phyloP scores from a whole-genome alignment of 2,888 invertebrate species.

The Eueremaeus valkanovi region DNA sequence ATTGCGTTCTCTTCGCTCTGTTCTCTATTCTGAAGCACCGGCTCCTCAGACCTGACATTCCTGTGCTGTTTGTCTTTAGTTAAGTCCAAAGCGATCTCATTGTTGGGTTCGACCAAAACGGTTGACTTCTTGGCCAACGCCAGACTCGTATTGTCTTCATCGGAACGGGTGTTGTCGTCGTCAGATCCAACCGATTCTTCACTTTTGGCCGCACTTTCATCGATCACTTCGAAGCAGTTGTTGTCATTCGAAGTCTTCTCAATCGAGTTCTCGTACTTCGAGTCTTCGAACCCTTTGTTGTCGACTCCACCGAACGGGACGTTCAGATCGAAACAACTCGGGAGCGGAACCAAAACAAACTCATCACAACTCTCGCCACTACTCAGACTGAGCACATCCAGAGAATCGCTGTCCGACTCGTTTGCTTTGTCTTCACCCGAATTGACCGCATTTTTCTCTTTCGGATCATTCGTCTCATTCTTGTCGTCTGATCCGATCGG shows the following conservation, averaged over 20 bases:
- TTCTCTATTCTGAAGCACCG: neutral
- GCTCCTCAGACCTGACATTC: neutral
- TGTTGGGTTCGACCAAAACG: neutral
- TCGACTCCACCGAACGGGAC: constrained; percentile 41
- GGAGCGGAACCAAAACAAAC: constrained; percentile 53
- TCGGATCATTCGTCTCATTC: constrained; percentile 29
- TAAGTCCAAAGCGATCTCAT: neutral
- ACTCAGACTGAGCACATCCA: constrained; percentile 46
- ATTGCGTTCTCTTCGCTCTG: too few species aligned
- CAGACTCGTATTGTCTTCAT: neutral
- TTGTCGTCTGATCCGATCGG: constrained; percentile 47
- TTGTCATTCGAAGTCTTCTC: neutral
- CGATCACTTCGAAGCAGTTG: neutral
- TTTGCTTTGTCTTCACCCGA: neutral
- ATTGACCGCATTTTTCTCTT: neutral
- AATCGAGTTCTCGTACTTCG: neutral
- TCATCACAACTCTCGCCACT: constrained; percentile 49
- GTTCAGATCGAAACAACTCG: constrained; percentile 51
- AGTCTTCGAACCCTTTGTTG: constrained; percentile 42
- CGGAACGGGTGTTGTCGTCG: neutral
- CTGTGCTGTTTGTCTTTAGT: neutral
- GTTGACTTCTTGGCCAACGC: neutral
- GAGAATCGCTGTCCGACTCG: neutral
- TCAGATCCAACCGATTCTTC: neutral
- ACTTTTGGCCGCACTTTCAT: neutral